phyloP scores from a whole-genome alignment of 64 coral and sea anemone genomes.

The Astreopora myriophthalma region DNA sequence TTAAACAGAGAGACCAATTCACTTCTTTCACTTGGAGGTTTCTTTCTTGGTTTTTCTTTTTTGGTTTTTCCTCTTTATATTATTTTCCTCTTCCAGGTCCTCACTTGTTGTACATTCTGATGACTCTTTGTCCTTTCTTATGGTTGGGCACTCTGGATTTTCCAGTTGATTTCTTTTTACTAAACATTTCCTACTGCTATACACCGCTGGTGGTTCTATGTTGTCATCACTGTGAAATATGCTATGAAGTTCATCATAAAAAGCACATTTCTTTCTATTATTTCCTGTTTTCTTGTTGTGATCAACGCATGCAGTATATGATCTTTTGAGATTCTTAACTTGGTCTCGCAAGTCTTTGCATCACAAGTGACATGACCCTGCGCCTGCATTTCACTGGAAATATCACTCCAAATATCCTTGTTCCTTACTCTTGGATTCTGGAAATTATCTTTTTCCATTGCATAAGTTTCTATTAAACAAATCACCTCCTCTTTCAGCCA shows the following conservation, averaged over 20 bases:
- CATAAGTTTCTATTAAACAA: too few relatives aligned
- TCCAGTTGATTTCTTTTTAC: slow-evolving; percentile 3
- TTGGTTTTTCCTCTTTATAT: slow-evolving; percentile 38
- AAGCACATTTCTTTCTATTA: slow-evolving; percentile 50
- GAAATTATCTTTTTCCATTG: slow-evolving; percentile 44
- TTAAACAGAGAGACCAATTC: slow-evolving; percentile 69
- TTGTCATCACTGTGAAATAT: not conserved
- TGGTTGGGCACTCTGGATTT: not conserved
- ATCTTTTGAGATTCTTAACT: slow-evolving; percentile 67
- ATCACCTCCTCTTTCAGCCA: too few relatives aligned
- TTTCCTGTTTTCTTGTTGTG: slow-evolving; percentile 66
- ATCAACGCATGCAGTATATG: slow-evolving; percentile 61
- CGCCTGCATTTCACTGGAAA: slow-evolving; percentile 43
- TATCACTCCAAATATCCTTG: slow-evolving; percentile 54
- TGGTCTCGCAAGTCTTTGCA: slow-evolving; percentile 13
- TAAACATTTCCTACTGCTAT: not conserved
- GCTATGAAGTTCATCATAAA: not conserved
- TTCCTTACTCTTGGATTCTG: slow-evolving; percentile 41
- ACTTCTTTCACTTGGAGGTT: slow-evolving; percentile 59
- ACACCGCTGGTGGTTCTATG: not conserved
- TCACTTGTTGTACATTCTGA: not conserved
- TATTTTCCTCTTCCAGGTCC: slow-evolving; percentile 3
- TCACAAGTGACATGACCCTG: slow-evolving; percentile 22
- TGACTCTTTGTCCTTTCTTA: not conserved
- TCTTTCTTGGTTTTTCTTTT: slow-evolving; percentile 53